A percentile compares a stretch with the other conserved stretches of the same genome.
Conservation (phyloP, 2,797 vertebrate species). For the Notolabrus celidotus region DNA sequence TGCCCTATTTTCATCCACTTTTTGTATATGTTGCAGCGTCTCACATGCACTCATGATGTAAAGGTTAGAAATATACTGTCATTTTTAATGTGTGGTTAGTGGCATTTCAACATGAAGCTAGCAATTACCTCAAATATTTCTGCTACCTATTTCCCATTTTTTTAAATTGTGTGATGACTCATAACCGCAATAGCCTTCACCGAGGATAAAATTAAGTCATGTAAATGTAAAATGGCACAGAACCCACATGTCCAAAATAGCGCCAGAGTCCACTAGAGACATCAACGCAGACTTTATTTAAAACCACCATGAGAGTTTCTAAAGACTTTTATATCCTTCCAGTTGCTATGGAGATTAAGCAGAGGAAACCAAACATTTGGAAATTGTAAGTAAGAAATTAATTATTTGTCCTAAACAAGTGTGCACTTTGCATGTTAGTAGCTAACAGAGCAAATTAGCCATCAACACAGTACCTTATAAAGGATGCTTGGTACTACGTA, state of each 20-base stretch:
- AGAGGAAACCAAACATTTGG: slow-evolving; percentile 82
- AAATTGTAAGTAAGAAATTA: slow-evolving; percentile 58
- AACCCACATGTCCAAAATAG: slow-evolving; percentile 29
- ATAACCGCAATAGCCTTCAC: slow-evolving; percentile 67
- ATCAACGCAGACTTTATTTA: slow-evolving; percentile 32
- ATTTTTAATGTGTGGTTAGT: slow-evolving; percentile 59
- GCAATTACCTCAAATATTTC: slow-evolving; percentile 75
- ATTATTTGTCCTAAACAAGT: slow-evolving; percentile 64
- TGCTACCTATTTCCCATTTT: slow-evolving; percentile 42
- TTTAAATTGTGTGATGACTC: slow-evolving; percentile 57
- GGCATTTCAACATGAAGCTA: slow-evolving; percentile 63
- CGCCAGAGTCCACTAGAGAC: slow-evolving; percentile 8
- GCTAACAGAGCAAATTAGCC: slow-evolving; percentile 70
- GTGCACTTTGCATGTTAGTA: slow-evolving; percentile 79
- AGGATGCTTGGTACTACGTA: slow-evolving; percentile 61
- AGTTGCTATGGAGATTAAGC: slow-evolving; percentile 84
- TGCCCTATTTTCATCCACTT: slow-evolving; percentile 26
- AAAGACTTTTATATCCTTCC: slow-evolving; percentile 72
- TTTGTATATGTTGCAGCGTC: slow-evolving; percentile 39
- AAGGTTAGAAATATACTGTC: slow-evolving; percentile 49
- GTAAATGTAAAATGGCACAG: slow-evolving; percentile 47
- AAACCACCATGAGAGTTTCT: slow-evolving; percentile 52
- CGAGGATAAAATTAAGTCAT: slow-evolving; percentile 57
- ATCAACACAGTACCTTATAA: slow-evolving; percentile 55
- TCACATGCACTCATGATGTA: slow-evolving; percentile 48